phyloP scores from a whole-genome alignment of 2,888 invertebrate species.

The Lucinisca nassula region DNA sequence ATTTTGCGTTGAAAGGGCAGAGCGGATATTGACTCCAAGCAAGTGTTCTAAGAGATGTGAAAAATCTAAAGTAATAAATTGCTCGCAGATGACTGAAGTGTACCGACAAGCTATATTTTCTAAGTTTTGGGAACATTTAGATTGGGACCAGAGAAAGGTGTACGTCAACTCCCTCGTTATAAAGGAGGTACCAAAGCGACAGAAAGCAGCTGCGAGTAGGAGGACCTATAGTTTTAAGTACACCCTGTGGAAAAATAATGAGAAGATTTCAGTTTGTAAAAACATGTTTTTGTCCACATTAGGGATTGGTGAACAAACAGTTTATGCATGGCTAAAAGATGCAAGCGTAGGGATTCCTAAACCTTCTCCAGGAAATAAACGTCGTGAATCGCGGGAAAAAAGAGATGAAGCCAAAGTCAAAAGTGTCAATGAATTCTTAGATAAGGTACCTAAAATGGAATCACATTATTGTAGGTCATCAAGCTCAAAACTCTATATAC shows the following conservation, averaged over 20 bases:
- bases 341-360: neutral
- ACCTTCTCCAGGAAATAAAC: neutral
- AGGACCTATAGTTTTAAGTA: conserved; percentile 21
- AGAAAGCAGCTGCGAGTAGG: conserved; percentile 1
- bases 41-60: conserved; percentile 13
- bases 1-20: conserved; percentile 10
- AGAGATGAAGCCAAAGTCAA: neutral
- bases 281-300: conserved; percentile 66
- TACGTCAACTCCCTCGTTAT: conserved; percentile 3
- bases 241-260: conserved; percentile 30
- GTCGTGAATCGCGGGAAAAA: neutral
- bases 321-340: conserved; percentile 51
- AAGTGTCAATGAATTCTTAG: neutral
- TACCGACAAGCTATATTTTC: conserved; percentile 2
- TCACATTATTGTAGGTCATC: conserved; percentile 52
- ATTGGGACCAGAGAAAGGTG: conserved; percentile 5
- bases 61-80: neutral
- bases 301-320: conserved; percentile 57
- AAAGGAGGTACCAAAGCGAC: neutral
- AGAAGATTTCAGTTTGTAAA: conserved; percentile 58
- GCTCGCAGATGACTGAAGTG: neutral
- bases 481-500: conserved; percentile 52
- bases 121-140: neutral
- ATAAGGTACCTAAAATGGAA: no score
- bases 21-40: neutral